phyloP scores from a whole-genome alignment of 2,113 vertebrate species.

The Coptodon bakossiorum region DNA sequence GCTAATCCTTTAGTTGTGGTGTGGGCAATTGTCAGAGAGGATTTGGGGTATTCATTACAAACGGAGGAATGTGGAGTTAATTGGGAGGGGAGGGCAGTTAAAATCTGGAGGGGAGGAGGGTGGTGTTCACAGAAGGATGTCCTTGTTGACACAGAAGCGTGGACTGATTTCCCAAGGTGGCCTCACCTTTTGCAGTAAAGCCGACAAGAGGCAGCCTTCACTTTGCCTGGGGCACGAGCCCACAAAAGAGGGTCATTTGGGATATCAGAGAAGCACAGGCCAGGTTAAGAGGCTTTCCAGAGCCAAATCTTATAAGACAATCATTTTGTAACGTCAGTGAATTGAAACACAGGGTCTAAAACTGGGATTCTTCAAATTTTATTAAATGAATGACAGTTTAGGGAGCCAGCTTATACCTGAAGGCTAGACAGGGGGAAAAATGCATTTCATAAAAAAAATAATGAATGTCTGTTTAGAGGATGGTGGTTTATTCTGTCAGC shows the following conservation, averaged over 20 bases:
- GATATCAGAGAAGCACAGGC: constrained; percentile 29
- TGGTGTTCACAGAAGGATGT: constrained; percentile 45
- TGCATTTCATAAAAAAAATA: not conserved
- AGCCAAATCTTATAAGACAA: not conserved
- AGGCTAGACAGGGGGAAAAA: accelerated
- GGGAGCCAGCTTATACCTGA: not conserved
- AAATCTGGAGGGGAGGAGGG: not conserved
- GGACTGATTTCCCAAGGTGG: constrained; percentile 40
- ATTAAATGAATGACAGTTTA: not conserved
- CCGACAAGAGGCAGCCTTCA: not conserved
- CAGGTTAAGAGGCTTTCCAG: not conserved
- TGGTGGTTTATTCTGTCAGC: not conserved
- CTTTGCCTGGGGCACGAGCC: not conserved
- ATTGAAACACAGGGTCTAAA: not conserved
- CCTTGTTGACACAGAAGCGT: constrained; percentile 57
- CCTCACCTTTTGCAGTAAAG: not conserved
- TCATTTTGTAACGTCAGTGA: not conserved
- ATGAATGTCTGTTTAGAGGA: not conserved
- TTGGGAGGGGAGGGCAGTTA: constrained; percentile 10
- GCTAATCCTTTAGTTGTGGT: not conserved
- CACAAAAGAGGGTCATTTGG: constrained; percentile 18
- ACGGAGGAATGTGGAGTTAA: constrained; percentile 43
- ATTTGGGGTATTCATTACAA: constrained; percentile 30
- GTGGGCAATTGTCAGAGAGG: constrained; percentile 18
- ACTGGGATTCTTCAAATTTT: not conserved